Base-by-base conservation (phyloP, 2,113 vertebrate species). In the Steatornis caripensis region DNA sequence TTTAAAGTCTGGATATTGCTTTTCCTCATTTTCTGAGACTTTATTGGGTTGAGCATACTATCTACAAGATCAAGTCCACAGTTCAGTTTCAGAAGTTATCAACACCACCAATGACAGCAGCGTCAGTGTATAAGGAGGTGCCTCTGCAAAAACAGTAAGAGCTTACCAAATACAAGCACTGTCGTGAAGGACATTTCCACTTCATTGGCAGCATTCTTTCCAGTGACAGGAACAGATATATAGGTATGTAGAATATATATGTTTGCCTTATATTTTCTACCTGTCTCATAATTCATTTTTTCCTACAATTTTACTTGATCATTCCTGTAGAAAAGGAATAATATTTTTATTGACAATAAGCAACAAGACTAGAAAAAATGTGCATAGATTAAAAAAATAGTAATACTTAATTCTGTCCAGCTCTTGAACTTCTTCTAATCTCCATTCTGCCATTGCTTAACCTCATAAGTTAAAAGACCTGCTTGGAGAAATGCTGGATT, bases 21-120 rank as follows among this genome's bases (percentile, higher is more conserved):
- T 53, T 95, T 97, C 71, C 87, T 96, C 27, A 49, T 97, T 97
- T 96, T 87, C 89, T 71, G 64, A 74, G 36, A 11, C 32, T 37
- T 89, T 54, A 17, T 37, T n/a, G 45, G 8, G 74, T 32, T 53
- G 43, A 27, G 11, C 37, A 27, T 51, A 37, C 12, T 34, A 37
- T 62, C 20, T 53, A 53, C 1, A 0, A 20, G 12, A 39, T 58
- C 32, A 66, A 32, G 32, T 29, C 46, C 37, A 82, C 83, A 41
- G 18, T 36, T 88, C 48, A 16, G 9, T 32, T 68, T 48, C 53
- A 48, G 70, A 90, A 65, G 34, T 16, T 36, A 84, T 26, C 55
- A 54, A 26, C 49, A 46, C 6, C 37, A 75, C 8, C 53, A 39
- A 21, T 27, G 22, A 45, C 26, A 64, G 36, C 69, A 49, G 34